Percentiles rank a stretch among this genome's conserved stretches.
Evolutionary conservation across 2,888 invertebrate genomes (phyloP).

Genomic region (Zygothrica quintamaculata): DNA sequence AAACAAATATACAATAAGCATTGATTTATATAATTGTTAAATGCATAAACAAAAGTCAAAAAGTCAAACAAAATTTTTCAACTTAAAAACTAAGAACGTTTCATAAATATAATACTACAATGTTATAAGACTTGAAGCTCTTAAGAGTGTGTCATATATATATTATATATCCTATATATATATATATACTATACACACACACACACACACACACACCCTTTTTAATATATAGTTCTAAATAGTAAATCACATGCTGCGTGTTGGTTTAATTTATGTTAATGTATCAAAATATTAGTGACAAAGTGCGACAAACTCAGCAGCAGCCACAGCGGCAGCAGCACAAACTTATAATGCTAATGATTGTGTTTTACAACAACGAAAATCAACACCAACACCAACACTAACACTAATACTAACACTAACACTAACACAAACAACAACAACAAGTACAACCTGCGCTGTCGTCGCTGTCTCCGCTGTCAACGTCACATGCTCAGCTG

Average conservation of each 20-base stretch:
- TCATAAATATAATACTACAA: no score
- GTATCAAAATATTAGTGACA: constrained; percentile 41
- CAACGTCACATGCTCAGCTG: constrained; percentile 58
- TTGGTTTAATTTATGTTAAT: constrained; percentile 63
- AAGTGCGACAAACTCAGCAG: constrained; percentile 32
- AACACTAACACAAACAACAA: neutral
- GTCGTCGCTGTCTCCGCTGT: neutral
- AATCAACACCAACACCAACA: neutral
- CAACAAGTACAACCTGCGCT: neutral
- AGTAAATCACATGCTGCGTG: constrained; percentile 30
- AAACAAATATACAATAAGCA: constrained; percentile 12
- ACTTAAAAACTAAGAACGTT: constrained; percentile 33
- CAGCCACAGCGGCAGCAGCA: constrained; percentile 11
- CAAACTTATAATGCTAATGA: constrained; percentile 27
- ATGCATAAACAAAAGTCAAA: constrained; percentile 32
- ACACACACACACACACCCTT: constrained; percentile 2
- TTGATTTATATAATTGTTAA: constrained; percentile 57
- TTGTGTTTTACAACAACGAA: constrained; percentile 28
- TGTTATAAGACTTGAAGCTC: constrained; percentile 17
- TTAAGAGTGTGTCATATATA: neutral
- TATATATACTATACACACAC: neutral
- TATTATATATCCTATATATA: neutral
- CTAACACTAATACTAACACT: neutral
- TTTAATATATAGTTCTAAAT: constrained; percentile 32
- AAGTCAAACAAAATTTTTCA: no score